Conservation (phyloP, 2,888 invertebrate species). For the Oeneis ivallda region DNA sequence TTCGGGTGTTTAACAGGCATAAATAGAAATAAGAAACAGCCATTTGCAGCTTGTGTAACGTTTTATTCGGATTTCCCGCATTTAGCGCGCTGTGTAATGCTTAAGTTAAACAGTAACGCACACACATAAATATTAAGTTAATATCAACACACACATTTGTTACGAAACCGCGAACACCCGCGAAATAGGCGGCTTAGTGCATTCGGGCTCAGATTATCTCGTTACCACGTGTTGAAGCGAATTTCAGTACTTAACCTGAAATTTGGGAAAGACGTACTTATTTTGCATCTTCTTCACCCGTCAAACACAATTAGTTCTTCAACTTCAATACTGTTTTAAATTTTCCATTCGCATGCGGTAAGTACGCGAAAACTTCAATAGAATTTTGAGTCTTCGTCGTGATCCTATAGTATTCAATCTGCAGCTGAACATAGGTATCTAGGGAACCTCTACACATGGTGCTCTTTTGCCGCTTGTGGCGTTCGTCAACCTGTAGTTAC, state of each 20-base stretch:
- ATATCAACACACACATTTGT: constrained; percentile 14
- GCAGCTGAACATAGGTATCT: too few relatives aligned
- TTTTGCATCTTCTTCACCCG: too few relatives aligned
- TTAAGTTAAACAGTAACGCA: constrained; percentile 1
- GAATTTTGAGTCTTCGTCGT: too few relatives aligned
- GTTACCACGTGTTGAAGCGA: background rate
- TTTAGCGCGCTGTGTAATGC: background rate
- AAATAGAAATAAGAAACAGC: background rate
- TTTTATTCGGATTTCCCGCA: background rate
- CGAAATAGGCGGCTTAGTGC: constrained; percentile 4
- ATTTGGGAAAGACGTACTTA: too few relatives aligned
- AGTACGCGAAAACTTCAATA: too few relatives aligned
- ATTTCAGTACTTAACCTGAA: background rate
- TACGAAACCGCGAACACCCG: background rate
- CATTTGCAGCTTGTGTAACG: background rate
- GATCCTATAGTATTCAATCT: too few relatives aligned
- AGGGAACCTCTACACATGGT: too few relatives aligned
- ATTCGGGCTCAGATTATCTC: background rate
- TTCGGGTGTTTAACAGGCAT: background rate
- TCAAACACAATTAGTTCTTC: too few relatives aligned
- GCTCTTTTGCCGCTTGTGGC: too few relatives aligned
- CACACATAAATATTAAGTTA: constrained; percentile 12
- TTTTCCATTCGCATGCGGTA: too few relatives aligned
- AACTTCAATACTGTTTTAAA: too few relatives aligned
- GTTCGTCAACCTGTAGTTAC: too few relatives aligned